Evolutionary conservation across 2,888 invertebrate genomes (phyloP).

Genomic region (Netelia virgata): DNA sequence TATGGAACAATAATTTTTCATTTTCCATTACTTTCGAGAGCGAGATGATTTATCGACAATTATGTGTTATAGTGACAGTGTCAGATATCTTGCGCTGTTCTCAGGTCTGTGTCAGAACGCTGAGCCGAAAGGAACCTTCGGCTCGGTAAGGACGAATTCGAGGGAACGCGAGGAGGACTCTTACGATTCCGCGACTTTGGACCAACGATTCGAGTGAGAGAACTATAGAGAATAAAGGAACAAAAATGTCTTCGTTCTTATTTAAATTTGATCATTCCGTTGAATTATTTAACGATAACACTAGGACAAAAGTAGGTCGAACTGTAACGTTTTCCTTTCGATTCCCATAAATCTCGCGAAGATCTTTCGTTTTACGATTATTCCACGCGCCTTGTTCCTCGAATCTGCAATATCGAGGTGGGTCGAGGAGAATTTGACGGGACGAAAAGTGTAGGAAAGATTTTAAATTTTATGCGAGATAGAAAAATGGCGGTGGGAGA

Average conservation of each 20-base stretch:
- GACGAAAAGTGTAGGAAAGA: background rate
- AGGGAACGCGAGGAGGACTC: constrained; percentile 70
- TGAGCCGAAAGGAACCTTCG: constrained; percentile 70
- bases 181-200: constrained; percentile 66
- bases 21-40: background rate
- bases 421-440: background rate
- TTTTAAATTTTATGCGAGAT: constrained; percentile 8
- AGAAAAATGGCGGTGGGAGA: background rate
- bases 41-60: background rate
- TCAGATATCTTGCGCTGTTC: constrained; percentile 47
- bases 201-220: constrained; percentile 72
- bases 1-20: background rate
- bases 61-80: background rate
- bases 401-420: constrained; percentile 43
- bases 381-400: constrained; percentile 11
- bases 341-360: constrained; percentile 14
- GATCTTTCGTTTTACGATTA: constrained; percentile 16
- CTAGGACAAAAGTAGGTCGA: background rate
- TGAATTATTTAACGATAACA: background rate
- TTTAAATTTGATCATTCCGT: background rate
- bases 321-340: background rate
- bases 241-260: background rate
- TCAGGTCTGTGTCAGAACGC: constrained; percentile 78
- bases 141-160: constrained; percentile 41
- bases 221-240: background rate